Percentiles rank a stretch among this genome's conserved stretches.
These are phyloP conservation scores for Apis laboriosa DNA, from an alignment of 1,140 invertebrate genomes.

Conservation along the genomic window DNA sequence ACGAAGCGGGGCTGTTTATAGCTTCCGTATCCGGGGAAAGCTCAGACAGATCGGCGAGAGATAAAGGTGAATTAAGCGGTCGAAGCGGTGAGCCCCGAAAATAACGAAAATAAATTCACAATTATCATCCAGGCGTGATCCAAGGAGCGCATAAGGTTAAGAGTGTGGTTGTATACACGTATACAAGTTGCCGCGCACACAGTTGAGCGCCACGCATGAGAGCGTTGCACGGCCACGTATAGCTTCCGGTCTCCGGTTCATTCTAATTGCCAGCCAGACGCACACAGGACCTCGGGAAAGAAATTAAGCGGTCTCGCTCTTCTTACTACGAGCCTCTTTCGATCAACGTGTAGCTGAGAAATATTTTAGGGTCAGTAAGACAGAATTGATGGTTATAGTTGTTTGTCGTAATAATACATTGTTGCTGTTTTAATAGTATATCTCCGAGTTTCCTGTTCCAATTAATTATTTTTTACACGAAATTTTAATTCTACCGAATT, in stretches of 20 bases:
- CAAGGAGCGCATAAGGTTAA: constrained; percentile 25
- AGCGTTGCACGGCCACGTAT: constrained; percentile 47
- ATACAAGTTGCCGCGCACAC: not conserved
- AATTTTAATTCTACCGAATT: too few species aligned
- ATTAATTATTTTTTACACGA: too few species aligned
- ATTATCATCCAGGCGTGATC: not conserved
- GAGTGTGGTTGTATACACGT: not conserved
- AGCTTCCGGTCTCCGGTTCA: constrained; percentile 61
- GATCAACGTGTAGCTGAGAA: too few species aligned
- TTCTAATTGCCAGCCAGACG: constrained; percentile 55
- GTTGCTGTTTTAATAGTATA: too few species aligned
- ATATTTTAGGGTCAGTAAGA: too few species aligned
- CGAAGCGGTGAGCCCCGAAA: not conserved
- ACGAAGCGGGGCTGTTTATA: not conserved
- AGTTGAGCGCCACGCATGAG: constrained; percentile 63
- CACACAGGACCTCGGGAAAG: constrained; percentile 47
- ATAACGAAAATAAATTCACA: constrained; percentile 5
- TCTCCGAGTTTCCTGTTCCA: too few species aligned
- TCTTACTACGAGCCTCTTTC: constrained; percentile 52
- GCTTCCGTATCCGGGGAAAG: constrained; percentile 33
- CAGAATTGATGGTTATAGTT: too few species aligned
- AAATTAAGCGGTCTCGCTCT: constrained; percentile 60
- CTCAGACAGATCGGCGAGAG: not conserved
- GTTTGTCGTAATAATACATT: too few species aligned
- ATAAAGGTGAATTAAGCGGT: constrained; percentile 18